Conservation (phyloP, 2,113 vertebrate species). For the Hypomesus transpacificus region DNA sequence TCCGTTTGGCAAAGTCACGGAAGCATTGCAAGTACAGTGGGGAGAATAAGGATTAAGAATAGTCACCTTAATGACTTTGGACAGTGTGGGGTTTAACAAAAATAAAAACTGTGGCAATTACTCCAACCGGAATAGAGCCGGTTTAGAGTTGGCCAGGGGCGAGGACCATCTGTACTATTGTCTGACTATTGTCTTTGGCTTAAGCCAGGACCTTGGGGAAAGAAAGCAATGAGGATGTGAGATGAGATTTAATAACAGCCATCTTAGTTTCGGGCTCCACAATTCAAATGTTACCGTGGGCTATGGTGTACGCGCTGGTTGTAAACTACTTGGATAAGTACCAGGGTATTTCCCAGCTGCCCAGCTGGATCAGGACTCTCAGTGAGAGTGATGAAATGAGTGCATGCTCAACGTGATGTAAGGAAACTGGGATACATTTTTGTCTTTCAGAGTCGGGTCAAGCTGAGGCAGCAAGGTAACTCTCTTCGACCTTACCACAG, state of each 20-base stretch:
- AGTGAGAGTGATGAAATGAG: too few species aligned
- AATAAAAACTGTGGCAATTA: constrained; percentile 36
- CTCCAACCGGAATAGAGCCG: constrained; percentile 24
- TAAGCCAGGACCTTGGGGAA: constrained; percentile 41
- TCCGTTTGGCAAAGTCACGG: constrained; percentile 39
- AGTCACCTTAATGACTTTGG: constrained; percentile 37
- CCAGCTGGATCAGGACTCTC: too few species aligned
- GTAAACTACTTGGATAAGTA: constrained; percentile 22
- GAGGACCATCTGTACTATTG: constrained; percentile 44
- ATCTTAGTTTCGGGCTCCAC: constrained; percentile 32
- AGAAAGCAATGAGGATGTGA: constrained; percentile 29
- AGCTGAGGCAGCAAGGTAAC: constrained; percentile 73
- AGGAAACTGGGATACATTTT: neutral
- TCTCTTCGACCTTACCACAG: constrained; percentile 8
- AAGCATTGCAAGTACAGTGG: constrained; percentile 34
- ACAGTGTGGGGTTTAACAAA: constrained; percentile 39
- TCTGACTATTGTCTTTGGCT: constrained; percentile 24
- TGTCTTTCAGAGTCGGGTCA: constrained; percentile 65
- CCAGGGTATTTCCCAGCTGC: too few species aligned
- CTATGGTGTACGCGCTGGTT: constrained; percentile 35
- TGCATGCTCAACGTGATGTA: too few species aligned
- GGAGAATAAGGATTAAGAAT: constrained; percentile 28
- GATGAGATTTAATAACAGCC: constrained; percentile 58
- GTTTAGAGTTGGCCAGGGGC: constrained; percentile 45
- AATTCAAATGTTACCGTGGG: constrained; percentile 39